These are phyloP conservation scores for Anthonomus grandis DNA, from an alignment of 1,140 invertebrate species.

Conservation along the genomic window DNA sequence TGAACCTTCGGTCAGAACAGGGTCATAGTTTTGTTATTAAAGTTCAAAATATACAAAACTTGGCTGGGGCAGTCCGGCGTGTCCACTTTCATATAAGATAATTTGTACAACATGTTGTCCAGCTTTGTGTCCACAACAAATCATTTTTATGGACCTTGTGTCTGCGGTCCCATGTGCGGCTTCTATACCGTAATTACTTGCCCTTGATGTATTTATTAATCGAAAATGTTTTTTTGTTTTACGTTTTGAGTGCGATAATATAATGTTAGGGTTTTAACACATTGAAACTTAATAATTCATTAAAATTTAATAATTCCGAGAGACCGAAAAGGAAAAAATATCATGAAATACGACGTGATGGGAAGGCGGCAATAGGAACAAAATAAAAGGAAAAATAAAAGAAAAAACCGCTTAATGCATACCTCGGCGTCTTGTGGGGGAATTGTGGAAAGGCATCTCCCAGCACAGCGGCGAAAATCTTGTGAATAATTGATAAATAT, in stretches of 20 bases:
- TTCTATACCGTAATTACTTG: conserved; percentile 18
- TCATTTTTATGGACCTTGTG: conserved; percentile 28
- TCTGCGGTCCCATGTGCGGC: conserved; percentile 18
- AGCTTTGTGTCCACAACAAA: conserved; percentile 25
- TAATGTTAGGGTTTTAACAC: no score
- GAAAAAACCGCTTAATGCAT: conserved; percentile 26
- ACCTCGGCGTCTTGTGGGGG: conserved; percentile 19
- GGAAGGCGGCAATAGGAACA: no score
- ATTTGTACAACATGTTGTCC: conserved; percentile 28
- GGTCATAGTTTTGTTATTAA: conserved; percentile 28
- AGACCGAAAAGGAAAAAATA: conserved; percentile 6
- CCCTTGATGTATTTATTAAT: conserved; percentile 23
- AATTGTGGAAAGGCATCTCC: conserved; percentile 17
- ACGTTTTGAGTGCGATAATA: not conserved
- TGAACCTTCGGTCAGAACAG: no score
- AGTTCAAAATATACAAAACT: conserved; percentile 30
- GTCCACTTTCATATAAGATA: conserved; percentile 26
- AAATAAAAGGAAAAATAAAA: conserved; percentile 14
- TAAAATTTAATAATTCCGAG: no score
- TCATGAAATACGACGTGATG: conserved; percentile 15
- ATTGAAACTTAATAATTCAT: no score
- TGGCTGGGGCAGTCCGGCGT: conserved; percentile 16
- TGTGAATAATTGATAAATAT: conserved; percentile 28
- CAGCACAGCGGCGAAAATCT: conserved; percentile 20
- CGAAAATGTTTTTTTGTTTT: conserved; percentile 9